Evolutionary conservation across 2,113 vertebrate genomes (phyloP), one percentile per base, ranked within the genome.

Genomic region (Solea senegalensis): DNA sequence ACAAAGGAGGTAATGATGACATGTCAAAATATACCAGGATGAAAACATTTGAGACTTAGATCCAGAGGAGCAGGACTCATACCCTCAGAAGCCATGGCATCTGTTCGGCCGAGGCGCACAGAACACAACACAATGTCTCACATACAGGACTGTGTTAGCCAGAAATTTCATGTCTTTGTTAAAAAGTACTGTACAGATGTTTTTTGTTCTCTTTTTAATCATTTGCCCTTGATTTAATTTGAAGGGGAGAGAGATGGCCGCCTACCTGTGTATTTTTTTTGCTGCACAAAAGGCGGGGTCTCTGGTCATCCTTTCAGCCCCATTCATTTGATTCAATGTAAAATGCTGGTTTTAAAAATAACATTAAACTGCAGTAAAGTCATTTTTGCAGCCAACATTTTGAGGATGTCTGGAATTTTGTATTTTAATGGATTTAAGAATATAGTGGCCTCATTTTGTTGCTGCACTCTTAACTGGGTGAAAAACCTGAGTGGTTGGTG

Each of bases 101-200:
- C 70, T 68, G 57, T 84, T 64, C 82, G 57, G 74, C 80, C 69
- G 54, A 62, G 81, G 68, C 76, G 45, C 68, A 78, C 63, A 70
- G 45, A 65, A 69, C 44, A 72, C 28, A 55, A 55, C 60, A 69
- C 54, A 77, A 51, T 10, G 39, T 78, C 68, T 70, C 78, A 78
- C 78, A 82, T 79, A 83, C 79, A 74, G 81, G 83, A 92, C 89
- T 89, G 84, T 72, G 45, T 76, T 80, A 92, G 88, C 93, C 95
- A 92, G 89, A 91, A 93, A 94, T 95, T 94, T 89, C 92, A 95
- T 94, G 92, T 95, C 92, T 96, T 93, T 94, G 94, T 95, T 91
- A 94, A 95, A 95, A 94, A 95, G 94, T 96, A 96, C 95, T 97
- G 96, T 95, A 96, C 93, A 95, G 94, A 92, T 78, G 87, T 94